Evolutionary conservation across 23 tunicate species (phyloP).

Genomic region (Trididemnum clinides): DNA sequence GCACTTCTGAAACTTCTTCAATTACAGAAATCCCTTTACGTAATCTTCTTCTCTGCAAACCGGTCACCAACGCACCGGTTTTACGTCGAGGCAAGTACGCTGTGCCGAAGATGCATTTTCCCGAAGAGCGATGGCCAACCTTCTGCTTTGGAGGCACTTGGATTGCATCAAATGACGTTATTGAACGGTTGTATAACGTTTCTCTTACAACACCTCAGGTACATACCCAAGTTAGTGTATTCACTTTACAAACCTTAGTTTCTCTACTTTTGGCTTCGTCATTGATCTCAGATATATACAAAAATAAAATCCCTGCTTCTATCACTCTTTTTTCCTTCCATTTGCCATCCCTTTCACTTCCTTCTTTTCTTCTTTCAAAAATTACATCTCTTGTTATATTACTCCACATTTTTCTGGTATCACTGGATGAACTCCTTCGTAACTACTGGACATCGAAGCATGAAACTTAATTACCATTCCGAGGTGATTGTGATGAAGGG

Average conservation of each 20-base stretch:
- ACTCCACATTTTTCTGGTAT: no score
- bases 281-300: no score
- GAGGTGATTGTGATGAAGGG: no score
- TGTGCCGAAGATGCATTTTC: constrained; percentile 39
- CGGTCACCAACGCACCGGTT: constrained; percentile 35
- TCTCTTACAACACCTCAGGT: constrained; percentile 49
- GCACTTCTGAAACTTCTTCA: not conserved
- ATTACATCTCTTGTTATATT: no score
- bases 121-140: constrained; percentile 50
- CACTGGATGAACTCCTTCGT: no score
- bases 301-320: no score
- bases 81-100: constrained; percentile 60
- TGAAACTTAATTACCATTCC: no score
- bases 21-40: constrained; percentile 33
- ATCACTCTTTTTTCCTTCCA: no score
- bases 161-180: constrained; percentile 76
- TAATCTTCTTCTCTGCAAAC: constrained; percentile 52
- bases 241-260: not conserved
- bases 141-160: constrained; percentile 83
- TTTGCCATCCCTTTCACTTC: no score
- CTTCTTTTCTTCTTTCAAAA: no score
- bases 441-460: no score
- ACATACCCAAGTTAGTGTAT: no score
- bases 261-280: not conserved
- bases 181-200: constrained; percentile 15